These are phyloP conservation scores for Eleginops maclovinus DNA, from an alignment of 2,113 vertebrate genomes.

Conservation along the genomic window DNA sequence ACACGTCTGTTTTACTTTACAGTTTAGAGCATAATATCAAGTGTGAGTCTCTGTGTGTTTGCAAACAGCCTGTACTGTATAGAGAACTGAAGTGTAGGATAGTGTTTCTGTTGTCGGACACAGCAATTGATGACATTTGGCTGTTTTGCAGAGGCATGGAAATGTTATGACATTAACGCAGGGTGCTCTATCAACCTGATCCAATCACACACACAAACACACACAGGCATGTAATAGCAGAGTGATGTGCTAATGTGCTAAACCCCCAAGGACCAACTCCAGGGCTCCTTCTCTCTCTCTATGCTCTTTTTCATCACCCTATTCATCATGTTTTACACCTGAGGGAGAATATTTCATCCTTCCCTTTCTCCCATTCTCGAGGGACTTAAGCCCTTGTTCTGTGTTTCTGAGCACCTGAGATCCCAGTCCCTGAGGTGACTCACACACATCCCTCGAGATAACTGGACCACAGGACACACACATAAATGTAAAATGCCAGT, in stretches of 20 bases:
- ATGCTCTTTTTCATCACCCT: slow-evolving; percentile 19
- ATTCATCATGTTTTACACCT: slow-evolving; percentile 47
- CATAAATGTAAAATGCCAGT: slow-evolving; percentile 13
- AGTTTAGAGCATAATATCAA: not conserved
- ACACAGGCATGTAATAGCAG: not conserved
- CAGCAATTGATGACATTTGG: slow-evolving; percentile 17
- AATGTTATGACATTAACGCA: slow-evolving; percentile 28
- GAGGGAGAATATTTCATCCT: slow-evolving; percentile 44
- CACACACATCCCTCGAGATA: slow-evolving; percentile 30
- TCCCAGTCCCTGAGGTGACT: slow-evolving; percentile 49
- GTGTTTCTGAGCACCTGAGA: slow-evolving; percentile 63
- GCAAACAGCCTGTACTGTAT: slow-evolving; percentile 31
- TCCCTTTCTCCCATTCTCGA: not conserved
- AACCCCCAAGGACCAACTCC: slow-evolving; percentile 39
- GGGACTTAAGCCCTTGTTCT: slow-evolving; percentile 4
- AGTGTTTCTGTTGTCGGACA: slow-evolving; percentile 8
- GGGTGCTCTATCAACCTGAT: slow-evolving; percentile 10
- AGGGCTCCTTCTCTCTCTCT: not conserved
- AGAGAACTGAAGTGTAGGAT: not conserved
- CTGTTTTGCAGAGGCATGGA: slow-evolving; percentile 39
- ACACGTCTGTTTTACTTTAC: not conserved
- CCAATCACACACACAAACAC: not conserved
- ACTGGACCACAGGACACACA: slow-evolving; percentile 16
- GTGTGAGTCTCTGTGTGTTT: slow-evolving; percentile 25
- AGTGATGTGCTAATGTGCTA: slow-evolving; percentile 24